These are phyloP conservation scores for Calypte anna DNA, from an alignment of 2,113 vertebrate species.

Conservation along the genomic window DNA sequence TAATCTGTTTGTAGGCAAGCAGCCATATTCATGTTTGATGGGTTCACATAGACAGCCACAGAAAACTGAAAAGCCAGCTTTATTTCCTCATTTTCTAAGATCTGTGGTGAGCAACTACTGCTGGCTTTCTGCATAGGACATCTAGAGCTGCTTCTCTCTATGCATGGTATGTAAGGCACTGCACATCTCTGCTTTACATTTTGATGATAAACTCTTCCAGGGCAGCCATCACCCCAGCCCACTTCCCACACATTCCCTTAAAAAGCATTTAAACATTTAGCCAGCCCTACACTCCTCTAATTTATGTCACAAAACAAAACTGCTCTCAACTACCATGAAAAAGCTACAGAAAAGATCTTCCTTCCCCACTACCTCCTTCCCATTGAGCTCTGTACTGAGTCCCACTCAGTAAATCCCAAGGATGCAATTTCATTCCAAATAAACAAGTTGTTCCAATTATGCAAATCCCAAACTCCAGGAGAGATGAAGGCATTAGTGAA, in stretches of 20 bases:
- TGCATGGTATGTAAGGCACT: background rate
- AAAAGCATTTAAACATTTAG: background rate
- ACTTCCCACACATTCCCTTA: background rate
- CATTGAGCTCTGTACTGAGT: rapidly evolving
- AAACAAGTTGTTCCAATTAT: background rate
- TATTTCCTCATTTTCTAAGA: background rate
- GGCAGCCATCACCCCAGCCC: background rate
- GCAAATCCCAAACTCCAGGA: background rate
- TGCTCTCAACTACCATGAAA: background rate
- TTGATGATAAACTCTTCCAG: background rate
- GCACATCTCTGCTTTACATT: rapidly evolving
- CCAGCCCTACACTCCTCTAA: background rate
- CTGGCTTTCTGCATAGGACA: background rate
- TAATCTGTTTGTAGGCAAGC: slow-evolving; percentile 29
- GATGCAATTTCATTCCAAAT: background rate
- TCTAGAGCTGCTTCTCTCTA: background rate
- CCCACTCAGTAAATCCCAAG: background rate
- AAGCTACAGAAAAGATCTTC: background rate
- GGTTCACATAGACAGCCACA: background rate
- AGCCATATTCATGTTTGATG: slow-evolving; percentile 20
- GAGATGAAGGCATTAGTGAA: background rate
- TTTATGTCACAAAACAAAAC: background rate
- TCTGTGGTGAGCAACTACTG: background rate
- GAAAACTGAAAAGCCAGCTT: background rate
- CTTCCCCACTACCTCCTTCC: background rate